A percentile compares a stretch with the other conserved stretches of the same genome.
Evolutionary conservation across 2,888 invertebrate genomes (phyloP).

Genomic region (Seira sanloemensis): DNA sequence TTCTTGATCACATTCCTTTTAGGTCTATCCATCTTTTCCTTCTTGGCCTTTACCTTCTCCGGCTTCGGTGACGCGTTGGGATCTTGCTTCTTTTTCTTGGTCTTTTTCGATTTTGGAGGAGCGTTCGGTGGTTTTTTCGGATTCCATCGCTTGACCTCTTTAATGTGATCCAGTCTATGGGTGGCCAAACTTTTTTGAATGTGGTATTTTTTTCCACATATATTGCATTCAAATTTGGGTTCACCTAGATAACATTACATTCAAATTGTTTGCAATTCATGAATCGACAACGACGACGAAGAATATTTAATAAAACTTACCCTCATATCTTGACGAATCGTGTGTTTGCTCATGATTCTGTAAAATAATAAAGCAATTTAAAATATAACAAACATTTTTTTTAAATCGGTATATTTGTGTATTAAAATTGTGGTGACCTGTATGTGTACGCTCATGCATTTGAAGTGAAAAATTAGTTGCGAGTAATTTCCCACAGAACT

Average conservation of each 20-base stretch:
- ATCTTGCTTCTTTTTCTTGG: not conserved
- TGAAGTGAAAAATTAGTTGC: conserved; percentile 36
- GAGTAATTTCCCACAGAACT: conserved; percentile 51
- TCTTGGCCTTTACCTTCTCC: not conserved
- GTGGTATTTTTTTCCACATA: conserved; percentile 46
- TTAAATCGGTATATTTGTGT: conserved; percentile 20
- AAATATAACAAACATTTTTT: not conserved
- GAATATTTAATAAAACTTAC: not conserved
- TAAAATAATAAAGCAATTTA: not conserved
- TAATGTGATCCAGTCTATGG: conserved; percentile 41
- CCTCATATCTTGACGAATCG: conserved; percentile 29
- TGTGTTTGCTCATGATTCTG: conserved; percentile 34
- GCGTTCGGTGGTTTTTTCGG: conserved; percentile 6
- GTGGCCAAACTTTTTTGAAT: conserved; percentile 33
- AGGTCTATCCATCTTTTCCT: not conserved
- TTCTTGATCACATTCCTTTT: not conserved
- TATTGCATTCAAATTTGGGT: conserved; percentile 42
- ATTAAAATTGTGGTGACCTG: conserved; percentile 14
- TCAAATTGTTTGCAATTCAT: not conserved
- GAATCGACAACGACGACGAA: not conserved
- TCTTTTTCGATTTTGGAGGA: not conserved
- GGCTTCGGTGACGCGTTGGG: not conserved
- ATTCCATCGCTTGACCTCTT: conserved; percentile 22
- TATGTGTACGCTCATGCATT: conserved; percentile 48
- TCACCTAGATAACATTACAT: conserved; percentile 28